A percentile compares a stretch with the other conserved stretches of the same genome.
Evolutionary conservation across 2,113 vertebrate genomes (phyloP).

Genomic region (Chinchilla lanigera): DNA sequence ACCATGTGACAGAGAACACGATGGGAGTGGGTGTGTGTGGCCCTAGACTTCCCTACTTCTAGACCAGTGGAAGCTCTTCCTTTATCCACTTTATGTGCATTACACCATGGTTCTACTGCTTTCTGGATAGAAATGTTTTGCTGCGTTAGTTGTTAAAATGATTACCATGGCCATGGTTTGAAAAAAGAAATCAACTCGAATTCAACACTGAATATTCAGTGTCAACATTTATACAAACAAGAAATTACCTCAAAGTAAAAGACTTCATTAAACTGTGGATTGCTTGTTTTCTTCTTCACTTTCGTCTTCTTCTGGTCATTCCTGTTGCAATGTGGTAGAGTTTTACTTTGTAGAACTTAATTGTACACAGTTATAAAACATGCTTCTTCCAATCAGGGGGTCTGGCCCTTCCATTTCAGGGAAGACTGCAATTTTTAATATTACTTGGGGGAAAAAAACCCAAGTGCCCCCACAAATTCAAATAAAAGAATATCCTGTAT

Average conservation of each 20-base stretch:
- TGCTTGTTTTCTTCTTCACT: slow-evolving; percentile 99
- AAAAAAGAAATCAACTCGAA: slow-evolving; percentile 58
- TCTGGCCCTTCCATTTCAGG: slow-evolving; percentile 62
- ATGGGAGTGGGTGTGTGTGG: background rate
- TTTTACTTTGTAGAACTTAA: slow-evolving; percentile 89
- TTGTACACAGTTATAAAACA: slow-evolving; percentile 87
- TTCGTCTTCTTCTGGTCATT: slow-evolving; percentile 99
- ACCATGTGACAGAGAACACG: background rate
- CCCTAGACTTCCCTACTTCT: background rate
- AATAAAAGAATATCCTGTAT: background rate
- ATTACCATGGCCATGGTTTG: background rate
- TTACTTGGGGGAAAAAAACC: background rate
- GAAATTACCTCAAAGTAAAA: slow-evolving; percentile 96
- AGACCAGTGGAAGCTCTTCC: background rate
- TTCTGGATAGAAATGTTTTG: slow-evolving; percentile 28
- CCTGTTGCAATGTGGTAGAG: slow-evolving; percentile 90
- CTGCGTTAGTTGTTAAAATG: slow-evolving; percentile 3
- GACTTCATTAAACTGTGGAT: slow-evolving; percentile 97
- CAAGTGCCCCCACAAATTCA: background rate
- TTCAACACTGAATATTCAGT: slow-evolving; percentile 59
- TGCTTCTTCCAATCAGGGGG: slow-evolving; percentile 82
- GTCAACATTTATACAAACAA: slow-evolving; percentile 72
- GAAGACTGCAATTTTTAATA: slow-evolving; percentile 37
- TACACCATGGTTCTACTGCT: background rate
- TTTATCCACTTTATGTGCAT: background rate